These are phyloP conservation scores for Eupeodes latifasciatus DNA, from an alignment of 2,888 invertebrate genomes.

Conservation along the genomic window DNA sequence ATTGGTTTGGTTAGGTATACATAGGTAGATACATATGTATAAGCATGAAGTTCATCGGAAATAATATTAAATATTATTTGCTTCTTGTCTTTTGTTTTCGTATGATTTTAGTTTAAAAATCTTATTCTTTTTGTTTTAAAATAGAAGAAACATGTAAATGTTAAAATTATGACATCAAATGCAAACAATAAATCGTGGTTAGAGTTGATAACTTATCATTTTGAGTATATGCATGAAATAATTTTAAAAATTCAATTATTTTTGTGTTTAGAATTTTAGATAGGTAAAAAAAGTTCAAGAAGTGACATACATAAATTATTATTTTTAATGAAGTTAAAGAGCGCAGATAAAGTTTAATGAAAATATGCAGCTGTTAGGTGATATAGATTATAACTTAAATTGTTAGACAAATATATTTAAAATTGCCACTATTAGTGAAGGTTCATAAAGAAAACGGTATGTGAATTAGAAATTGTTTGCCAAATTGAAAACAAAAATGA, in stretches of 20 bases:
- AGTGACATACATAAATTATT: neutral
- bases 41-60: neutral
- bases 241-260: neutral
- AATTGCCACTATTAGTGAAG: too few relatives aligned
- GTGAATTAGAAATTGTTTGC: too few relatives aligned
- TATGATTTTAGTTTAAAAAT: neutral
- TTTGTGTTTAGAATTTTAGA: neutral
- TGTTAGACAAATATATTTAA: neutral
- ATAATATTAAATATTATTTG: neutral
- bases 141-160: neutral
- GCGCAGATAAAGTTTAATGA: neutral
- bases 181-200: constrained; percentile 4
- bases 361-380: neutral
- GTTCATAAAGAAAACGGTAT: too few relatives aligned
- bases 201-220: neutral
- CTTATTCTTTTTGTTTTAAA: too few relatives aligned
- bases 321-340: neutral
- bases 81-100: neutral
- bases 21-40: neutral
- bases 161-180: neutral
- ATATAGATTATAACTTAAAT: neutral
- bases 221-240: neutral
- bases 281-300: neutral
- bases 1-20: too few relatives aligned
- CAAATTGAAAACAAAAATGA: too few relatives aligned